phyloP scores from a whole-genome alignment of 2,113 vertebrate genomes.

The Toxotes chatareus region DNA sequence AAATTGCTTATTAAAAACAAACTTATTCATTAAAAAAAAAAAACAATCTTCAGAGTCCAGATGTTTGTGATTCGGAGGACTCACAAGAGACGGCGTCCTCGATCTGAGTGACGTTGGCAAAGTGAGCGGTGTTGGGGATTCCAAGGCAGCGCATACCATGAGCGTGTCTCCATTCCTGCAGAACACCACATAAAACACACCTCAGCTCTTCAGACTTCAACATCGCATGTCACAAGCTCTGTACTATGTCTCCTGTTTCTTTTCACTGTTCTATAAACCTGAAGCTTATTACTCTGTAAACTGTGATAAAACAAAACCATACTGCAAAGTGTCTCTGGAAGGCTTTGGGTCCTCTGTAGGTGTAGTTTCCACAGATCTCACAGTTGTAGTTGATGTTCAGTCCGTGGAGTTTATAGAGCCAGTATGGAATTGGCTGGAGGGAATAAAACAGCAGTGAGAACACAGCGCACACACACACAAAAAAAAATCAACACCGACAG shows the following conservation, averaged over 20 bases:
- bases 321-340: constrained; percentile 90
- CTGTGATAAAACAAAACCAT: constrained; percentile 10
- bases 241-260: not conserved
- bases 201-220: not conserved
- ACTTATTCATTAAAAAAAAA: too few species aligned
- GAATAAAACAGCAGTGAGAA: not conserved
- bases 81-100: constrained; percentile 97
- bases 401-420: constrained; percentile 96
- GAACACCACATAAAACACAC: not conserved
- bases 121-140: constrained; percentile 98
- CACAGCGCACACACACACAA: not conserved
- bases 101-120: constrained; percentile 98
- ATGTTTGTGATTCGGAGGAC: not conserved
- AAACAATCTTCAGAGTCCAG: not conserved
- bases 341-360: constrained; percentile 96
- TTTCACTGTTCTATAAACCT: not conserved
- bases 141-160: constrained; percentile 98
- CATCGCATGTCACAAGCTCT: not conserved
- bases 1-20: not conserved
- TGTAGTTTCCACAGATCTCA: constrained; percentile 99
- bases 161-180: constrained; percentile 96
- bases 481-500: not conserved
- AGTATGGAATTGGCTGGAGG: constrained; percentile 95
- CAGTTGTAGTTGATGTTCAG: constrained; percentile 99
- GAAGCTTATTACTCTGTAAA: too few species aligned